Evolutionary conservation across 2,888 invertebrate species (phyloP).

Genomic region (Temnothorax ravouxi): DNA sequence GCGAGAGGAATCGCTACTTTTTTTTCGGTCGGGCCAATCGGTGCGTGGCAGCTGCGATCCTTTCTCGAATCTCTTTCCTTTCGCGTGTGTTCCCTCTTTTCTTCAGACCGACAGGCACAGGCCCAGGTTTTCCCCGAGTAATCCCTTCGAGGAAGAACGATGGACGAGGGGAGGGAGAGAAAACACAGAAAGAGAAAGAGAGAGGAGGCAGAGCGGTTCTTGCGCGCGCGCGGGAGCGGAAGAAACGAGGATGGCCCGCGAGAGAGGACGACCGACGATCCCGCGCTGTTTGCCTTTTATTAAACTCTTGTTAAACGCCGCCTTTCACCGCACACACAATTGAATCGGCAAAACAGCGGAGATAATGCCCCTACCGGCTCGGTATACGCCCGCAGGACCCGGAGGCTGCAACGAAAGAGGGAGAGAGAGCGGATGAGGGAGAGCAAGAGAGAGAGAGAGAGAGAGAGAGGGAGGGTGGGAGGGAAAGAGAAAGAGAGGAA

Average conservation of each 20-base stretch:
- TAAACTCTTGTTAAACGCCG: slow-evolving; percentile 86
- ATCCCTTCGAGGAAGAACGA: slow-evolving; percentile 66
- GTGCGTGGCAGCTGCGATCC: slow-evolving; percentile 80
- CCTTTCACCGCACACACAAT: slow-evolving; percentile 85
- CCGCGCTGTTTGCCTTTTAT: slow-evolving; percentile 86
- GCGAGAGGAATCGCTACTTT: slow-evolving; percentile 73
- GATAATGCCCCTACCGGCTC: slow-evolving; percentile 79
- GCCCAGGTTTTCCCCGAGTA: slow-evolving; percentile 65
- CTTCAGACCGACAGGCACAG: slow-evolving; percentile 59
- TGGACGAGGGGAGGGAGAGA: not conserved
- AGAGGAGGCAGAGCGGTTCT: slow-evolving; percentile 26
- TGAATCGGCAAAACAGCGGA: slow-evolving; percentile 86
- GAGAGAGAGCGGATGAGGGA: not conserved
- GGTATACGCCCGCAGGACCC: slow-evolving; percentile 50
- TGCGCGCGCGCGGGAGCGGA: slow-evolving; percentile 54
- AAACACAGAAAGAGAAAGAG: slow-evolving; percentile 28
- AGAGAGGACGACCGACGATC: slow-evolving; percentile 62
- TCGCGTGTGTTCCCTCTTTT: slow-evolving; percentile 63
- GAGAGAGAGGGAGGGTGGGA: not conserved
- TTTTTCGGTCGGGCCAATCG: slow-evolving; percentile 71
- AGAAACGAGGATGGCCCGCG: slow-evolving; percentile 54
- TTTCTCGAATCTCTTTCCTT: slow-evolving; percentile 66
- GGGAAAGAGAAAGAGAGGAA: not conserved
- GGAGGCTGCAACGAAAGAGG: not conserved
- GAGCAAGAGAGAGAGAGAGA: not conserved